A percentile compares a stretch with the other conserved stretches of the same genome.
Evolutionary conservation across 2,888 invertebrate genomes (phyloP).

Genomic region (Hemaris fuciformis): DNA sequence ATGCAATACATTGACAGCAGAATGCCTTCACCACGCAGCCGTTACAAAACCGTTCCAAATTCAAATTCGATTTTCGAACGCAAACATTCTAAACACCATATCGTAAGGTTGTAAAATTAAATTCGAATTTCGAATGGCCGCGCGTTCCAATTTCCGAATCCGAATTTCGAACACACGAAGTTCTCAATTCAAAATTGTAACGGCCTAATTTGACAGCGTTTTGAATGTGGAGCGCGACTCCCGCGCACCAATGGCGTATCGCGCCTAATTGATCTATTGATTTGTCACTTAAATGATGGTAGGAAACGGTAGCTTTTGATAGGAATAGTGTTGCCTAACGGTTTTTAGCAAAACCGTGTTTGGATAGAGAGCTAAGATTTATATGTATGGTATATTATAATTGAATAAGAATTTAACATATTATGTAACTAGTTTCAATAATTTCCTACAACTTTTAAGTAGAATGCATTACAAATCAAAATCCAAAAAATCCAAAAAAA

Average conservation of each 20-base stretch:
- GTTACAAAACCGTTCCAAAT: conserved; percentile 18
- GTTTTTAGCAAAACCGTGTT: background rate
- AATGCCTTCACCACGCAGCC: conserved; percentile 20
- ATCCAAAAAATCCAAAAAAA: too few species aligned
- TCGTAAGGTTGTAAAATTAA: background rate
- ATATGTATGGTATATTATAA: background rate
- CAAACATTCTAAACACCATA: conserved; percentile 3
- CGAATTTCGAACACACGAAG: conserved; percentile 10
- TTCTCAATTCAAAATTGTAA: conserved; percentile 41
- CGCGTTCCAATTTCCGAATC: background rate
- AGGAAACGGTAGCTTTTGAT: background rate
- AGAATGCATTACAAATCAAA: too few species aligned
- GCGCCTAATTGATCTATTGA: conserved; percentile 62
- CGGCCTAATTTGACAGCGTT: conserved; percentile 44
- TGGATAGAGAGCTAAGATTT: conserved; percentile 13
- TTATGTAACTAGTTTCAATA: too few species aligned
- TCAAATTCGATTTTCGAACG: conserved; percentile 20
- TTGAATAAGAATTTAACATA: too few species aligned
- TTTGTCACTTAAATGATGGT: conserved; percentile 52
- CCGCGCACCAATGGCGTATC: conserved; percentile 29
- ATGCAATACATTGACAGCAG: conserved; percentile 17
- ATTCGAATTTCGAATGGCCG: background rate
- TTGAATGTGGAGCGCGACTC: conserved; percentile 45
- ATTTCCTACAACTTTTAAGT: background rate
- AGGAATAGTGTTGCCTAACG: background rate